These are phyloP conservation scores for Stramonita haemastoma DNA, from an alignment of 2,888 invertebrate species.

Conservation along the genomic window DNA sequence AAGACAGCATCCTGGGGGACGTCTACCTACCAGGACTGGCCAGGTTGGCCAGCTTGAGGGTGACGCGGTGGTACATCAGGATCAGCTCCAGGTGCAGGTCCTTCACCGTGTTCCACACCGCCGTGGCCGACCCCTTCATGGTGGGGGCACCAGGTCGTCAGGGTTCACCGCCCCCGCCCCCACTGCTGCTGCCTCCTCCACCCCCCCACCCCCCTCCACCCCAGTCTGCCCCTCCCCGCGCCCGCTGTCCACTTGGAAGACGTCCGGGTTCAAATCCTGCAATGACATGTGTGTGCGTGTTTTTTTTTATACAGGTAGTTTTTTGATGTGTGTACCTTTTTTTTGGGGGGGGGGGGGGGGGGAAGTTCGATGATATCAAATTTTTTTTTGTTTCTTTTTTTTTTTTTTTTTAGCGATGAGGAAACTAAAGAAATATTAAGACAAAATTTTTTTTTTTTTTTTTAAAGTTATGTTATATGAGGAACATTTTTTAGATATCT, in stretches of 20 bases:
- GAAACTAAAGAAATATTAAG: no score
- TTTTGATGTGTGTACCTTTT: no score
- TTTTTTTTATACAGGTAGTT: no score
- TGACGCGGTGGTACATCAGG: conserved; percentile 75
- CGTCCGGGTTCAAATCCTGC: conserved; percentile 71
- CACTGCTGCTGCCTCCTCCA: conserved; percentile 44
- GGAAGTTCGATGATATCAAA: no score
- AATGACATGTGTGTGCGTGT: background rate
- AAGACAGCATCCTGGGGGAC: background rate
- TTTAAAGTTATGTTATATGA: no score
- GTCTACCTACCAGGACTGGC: conserved; percentile 56
- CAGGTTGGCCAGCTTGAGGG: conserved; percentile 71
- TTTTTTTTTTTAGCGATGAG: no score
- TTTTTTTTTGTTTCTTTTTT: no score
- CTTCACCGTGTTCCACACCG: conserved; percentile 74
- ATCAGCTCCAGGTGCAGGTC: conserved; percentile 76
- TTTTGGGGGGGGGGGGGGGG: no score
- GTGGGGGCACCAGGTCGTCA: conserved; percentile 56
- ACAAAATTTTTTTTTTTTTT: no score
- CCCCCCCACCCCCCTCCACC: conserved; percentile 43
- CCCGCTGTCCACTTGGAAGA: conserved; percentile 64
- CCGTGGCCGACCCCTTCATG: conserved; percentile 63
- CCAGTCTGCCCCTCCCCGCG: conserved; percentile 32
- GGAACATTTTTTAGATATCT: no score
- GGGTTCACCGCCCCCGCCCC: conserved; percentile 44